Percentiles rank a stretch among this genome's conserved stretches.
Conservation (phyloP, 2,888 invertebrate species). For the Agrilus biguttatus region DNA sequence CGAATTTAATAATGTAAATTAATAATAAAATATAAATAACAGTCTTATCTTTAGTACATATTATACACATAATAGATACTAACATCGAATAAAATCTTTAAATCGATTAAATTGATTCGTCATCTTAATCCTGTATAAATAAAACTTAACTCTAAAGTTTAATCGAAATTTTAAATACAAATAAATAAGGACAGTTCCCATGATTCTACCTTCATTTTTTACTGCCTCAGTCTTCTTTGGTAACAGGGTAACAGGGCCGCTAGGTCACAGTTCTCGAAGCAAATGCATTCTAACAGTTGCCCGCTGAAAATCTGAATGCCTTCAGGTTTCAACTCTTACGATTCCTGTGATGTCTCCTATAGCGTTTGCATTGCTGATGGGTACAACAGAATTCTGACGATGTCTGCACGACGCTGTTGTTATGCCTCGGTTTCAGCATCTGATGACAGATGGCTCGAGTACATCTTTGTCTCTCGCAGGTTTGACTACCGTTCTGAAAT, state of each 20-base stretch:
- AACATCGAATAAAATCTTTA: too few relatives aligned
- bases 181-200: slow-evolving; percentile 23
- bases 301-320: slow-evolving; percentile 15
- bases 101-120: too few relatives aligned
- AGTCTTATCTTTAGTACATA: too few relatives aligned
- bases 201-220: slow-evolving; percentile 15
- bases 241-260: slow-evolving; percentile 36
- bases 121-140: too few relatives aligned
- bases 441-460: slow-evolving; percentile 54
- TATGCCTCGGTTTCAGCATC: slow-evolving; percentile 30
- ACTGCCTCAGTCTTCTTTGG: slow-evolving; percentile 42
- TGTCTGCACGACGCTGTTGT: slow-evolving; percentile 7
- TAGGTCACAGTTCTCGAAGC: slow-evolving; percentile 19
- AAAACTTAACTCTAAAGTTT: too few relatives aligned
- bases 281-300: slow-evolving; percentile 29
- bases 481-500: slow-evolving; percentile 62
- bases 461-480: slow-evolving; percentile 70
- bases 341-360: slow-evolving; percentile 14
- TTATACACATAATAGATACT: too few relatives aligned
- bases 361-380: slow-evolving; percentile 30
- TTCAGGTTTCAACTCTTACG: slow-evolving; percentile 13
- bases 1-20: too few relatives aligned
- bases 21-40: too few relatives aligned
- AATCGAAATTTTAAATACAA: slow-evolving; percentile 11
- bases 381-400: slow-evolving; percentile 44